Conservation (phyloP, 2,888 invertebrate species). For the Horisme vitalbata region DNA sequence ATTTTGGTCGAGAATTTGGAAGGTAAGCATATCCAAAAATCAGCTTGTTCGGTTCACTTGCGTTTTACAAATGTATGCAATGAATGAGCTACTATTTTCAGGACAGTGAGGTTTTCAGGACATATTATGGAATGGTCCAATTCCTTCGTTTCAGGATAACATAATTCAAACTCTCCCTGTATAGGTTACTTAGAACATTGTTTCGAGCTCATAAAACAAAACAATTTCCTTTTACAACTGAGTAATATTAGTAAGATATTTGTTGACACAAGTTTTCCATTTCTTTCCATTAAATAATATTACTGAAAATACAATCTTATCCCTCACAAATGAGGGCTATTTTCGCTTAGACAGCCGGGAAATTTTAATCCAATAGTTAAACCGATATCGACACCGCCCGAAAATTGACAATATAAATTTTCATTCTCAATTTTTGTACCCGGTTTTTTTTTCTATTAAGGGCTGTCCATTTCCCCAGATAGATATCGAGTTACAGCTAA, state of each 20-base stretch:
- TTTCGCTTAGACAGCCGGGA: constrained; percentile 13
- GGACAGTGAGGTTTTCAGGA: no score
- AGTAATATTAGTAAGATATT: constrained; percentile 25
- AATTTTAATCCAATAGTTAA: constrained; percentile 37
- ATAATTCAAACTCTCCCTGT: no score
- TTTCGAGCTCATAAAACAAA: constrained; percentile 19
- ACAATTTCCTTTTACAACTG: constrained; percentile 18
- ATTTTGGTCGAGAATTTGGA: no score
- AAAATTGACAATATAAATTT: constrained; percentile 68
- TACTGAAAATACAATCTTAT: constrained; percentile 16
- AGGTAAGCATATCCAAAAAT: no score
- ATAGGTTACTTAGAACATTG: no score
- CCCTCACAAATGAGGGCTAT: constrained; percentile 10
- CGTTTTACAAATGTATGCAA: no score
- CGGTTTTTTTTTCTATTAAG: constrained; percentile 77
- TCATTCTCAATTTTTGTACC: constrained; percentile 62
- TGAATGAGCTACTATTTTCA: no score
- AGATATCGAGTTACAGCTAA: constrained; percentile 69
- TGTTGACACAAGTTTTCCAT: constrained; percentile 33
- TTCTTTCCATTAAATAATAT: constrained; percentile 24
- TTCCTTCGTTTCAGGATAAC: no score
- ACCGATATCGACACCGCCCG: constrained; percentile 48
- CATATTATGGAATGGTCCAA: no score
- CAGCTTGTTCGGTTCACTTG: no score
- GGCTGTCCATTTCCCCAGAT: constrained; percentile 70